These are phyloP conservation scores for Thamnophis sirtalis DNA, from an alignment of 2,113 vertebrate genomes.

Conservation along the genomic window DNA sequence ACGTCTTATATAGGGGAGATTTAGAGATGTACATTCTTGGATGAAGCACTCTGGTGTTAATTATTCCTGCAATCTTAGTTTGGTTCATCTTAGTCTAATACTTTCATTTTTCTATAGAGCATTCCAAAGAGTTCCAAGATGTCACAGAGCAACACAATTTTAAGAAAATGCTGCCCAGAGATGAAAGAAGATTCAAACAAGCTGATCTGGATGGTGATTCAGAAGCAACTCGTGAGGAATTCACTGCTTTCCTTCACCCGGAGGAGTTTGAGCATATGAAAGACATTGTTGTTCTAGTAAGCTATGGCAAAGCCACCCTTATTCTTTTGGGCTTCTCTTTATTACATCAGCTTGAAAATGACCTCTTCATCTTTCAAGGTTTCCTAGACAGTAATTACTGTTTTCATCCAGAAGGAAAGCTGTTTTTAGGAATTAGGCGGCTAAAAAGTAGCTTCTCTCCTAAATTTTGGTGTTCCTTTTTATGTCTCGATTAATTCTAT, in stretches of 20 bases:
- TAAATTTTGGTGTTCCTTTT: not conserved
- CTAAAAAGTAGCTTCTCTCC: not conserved
- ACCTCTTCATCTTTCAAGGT: slow-evolving; percentile 15
- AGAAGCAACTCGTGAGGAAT: slow-evolving; percentile 87
- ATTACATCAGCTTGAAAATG: slow-evolving; percentile 12
- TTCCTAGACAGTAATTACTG: slow-evolving; percentile 10
- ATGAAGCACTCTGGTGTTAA: not conserved
- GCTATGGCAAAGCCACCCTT: slow-evolving; percentile 44
- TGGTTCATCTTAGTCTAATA: not conserved
- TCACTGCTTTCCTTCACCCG: slow-evolving; percentile 93
- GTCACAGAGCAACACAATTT: slow-evolving; percentile 89
- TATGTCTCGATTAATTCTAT: not conserved
- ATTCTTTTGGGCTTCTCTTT: slow-evolving; percentile 11
- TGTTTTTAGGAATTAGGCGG: not conserved
- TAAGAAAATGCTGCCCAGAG: slow-evolving; percentile 96
- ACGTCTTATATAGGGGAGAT: not conserved
- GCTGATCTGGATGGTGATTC: slow-evolving; percentile 84
- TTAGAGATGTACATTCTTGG: not conserved
- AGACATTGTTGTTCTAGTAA: slow-evolving; percentile 91
- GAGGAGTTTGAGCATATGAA: slow-evolving; percentile 98
- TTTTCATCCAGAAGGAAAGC: not conserved
- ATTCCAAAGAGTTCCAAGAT: slow-evolving; percentile 89
- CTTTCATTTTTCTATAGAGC: slow-evolving; percentile 70
- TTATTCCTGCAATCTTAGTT: not conserved
- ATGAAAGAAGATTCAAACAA: slow-evolving; percentile 87